Base-by-base conservation (phyloP, 2,888 invertebrate genomes). In the Tribolium freemani region DNA sequence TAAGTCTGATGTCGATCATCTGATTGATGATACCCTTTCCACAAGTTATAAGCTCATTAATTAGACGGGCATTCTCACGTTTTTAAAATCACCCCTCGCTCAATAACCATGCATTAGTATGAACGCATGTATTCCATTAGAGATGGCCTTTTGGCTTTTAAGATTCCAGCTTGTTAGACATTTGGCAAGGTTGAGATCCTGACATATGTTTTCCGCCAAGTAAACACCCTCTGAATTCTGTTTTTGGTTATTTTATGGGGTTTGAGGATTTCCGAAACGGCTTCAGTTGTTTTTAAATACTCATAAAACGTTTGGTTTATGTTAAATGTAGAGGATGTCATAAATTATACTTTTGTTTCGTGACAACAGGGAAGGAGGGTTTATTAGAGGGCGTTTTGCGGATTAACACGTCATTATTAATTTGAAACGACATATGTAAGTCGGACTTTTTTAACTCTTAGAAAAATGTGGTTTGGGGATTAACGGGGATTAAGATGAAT, bases 201-300 rank as follows among this genome's bases (percentile, higher is more conserved):
- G 56, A 67, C 67, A 57, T 57, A 48, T 26, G 56, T 48, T 57
- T 67, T 67, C 67, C 56, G 56, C 16, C 20, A 6, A 44, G 6
- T 9, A 26, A 53, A 54, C 56, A 56, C 56, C 46, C 56, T 16
- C 11, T 13, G 45, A 45, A 8, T 77, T 78, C 77, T 79, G 79
- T 79, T 79, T 80, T 79, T 76, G 75, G 78, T 78, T 78, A 78
- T 78, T 76, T 81, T 81, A 81, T 80, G 76, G 74, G 77, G 75
- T 77, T 77, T 79, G 75, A 78, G 80, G 81, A 81, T 80, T 81
- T 81, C 82, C 82, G 81, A 81, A 81, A 80, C 70, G 77, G 75
- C 79, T 82, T 78, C 30, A 67, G 57, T 48, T 31, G 48, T 26
- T 67, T 54, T 67, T 57, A 67, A 67, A 57, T 51, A 50, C 63